A percentile compares a stretch with the other conserved stretches of the same genome.
Evolutionary conservation across 2,113 vertebrate genomes (phyloP).

Genomic region (Sapayoa aenigma): DNA sequence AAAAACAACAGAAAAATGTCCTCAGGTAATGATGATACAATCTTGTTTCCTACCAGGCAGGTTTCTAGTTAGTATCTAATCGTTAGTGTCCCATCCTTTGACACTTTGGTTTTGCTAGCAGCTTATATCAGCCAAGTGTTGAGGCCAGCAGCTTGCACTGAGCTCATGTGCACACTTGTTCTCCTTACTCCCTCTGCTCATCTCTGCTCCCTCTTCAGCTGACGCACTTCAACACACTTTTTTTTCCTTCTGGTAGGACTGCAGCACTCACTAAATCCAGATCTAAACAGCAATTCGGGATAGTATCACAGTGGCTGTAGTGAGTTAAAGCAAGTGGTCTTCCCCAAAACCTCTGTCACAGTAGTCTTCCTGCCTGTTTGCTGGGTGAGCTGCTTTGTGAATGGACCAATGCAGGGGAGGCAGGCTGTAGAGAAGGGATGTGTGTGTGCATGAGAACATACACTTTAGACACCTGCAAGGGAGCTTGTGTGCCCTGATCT

Average conservation of each 20-base stretch:
- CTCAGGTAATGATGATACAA: not conserved
- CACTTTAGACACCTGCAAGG: not conserved
- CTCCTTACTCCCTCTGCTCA: not conserved
- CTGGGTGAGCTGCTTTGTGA: not conserved
- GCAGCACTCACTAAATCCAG: not conserved
- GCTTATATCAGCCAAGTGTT: not conserved
- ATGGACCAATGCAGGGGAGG: not conserved
- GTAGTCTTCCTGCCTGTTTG: not conserved
- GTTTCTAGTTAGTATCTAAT: not conserved
- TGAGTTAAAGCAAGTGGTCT: not conserved
- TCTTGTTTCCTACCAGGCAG: not conserved
- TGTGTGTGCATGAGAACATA: not conserved
- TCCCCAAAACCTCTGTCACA: not conserved
- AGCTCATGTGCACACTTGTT: not conserved
- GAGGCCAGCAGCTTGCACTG: not conserved
- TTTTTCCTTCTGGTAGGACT: not conserved
- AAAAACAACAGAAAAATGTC: not conserved
- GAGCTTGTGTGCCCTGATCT: not conserved
- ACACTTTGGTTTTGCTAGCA: not conserved
- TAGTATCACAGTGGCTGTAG: rapidly evolving
- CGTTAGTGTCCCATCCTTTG: not conserved
- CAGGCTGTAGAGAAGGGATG: not conserved
- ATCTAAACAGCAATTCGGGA: not conserved
- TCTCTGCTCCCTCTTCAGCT: not conserved
- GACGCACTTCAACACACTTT: not conserved